Conservation (phyloP, 2,888 invertebrate species). For the Acanthosepion lycidas region DNA sequence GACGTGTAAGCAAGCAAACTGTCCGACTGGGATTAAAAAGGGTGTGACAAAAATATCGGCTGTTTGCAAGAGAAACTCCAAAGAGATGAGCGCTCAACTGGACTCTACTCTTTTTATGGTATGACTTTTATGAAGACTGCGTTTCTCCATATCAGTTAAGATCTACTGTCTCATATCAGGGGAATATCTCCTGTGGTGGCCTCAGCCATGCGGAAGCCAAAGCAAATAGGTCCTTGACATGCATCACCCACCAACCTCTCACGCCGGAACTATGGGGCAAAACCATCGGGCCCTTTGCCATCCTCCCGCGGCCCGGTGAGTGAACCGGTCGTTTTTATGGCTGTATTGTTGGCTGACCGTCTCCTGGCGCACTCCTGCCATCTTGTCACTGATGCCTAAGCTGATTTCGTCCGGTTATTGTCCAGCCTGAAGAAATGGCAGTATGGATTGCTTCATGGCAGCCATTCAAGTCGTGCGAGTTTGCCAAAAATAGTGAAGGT, state of each 20-base stretch:
- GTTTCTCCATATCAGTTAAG: not conserved
- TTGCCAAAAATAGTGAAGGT: not conserved
- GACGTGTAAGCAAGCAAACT: not conserved
- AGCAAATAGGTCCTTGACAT: too few relatives aligned
- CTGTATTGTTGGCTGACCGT: not conserved
- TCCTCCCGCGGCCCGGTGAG: constrained; percentile 16
- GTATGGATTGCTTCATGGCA: not conserved
- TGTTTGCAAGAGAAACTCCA: not conserved
- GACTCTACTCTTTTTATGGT: not conserved
- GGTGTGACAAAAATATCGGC: constrained; percentile 17
- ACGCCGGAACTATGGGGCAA: not conserved
- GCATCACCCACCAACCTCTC: not conserved
- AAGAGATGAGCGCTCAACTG: constrained; percentile 10
- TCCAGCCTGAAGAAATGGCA: not conserved
- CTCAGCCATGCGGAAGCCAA: constrained; percentile 33
- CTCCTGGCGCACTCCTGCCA: constrained; percentile 6
- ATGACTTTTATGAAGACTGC: not conserved
- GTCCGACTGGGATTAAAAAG: not conserved
- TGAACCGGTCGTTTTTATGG: constrained; percentile 33
- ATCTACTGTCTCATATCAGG: not conserved
- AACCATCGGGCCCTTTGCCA: not conserved
- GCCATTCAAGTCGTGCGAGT: not conserved
- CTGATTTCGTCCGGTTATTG: constrained; percentile 22
- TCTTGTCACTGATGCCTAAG: constrained; percentile 17
- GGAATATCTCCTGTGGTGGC: constrained; percentile 18